Percentiles rank a stretch among this genome's conserved stretches.
These are phyloP conservation scores for Parelbella ahira DNA, from an alignment of 2,888 invertebrate species.

Conservation along the genomic window DNA sequence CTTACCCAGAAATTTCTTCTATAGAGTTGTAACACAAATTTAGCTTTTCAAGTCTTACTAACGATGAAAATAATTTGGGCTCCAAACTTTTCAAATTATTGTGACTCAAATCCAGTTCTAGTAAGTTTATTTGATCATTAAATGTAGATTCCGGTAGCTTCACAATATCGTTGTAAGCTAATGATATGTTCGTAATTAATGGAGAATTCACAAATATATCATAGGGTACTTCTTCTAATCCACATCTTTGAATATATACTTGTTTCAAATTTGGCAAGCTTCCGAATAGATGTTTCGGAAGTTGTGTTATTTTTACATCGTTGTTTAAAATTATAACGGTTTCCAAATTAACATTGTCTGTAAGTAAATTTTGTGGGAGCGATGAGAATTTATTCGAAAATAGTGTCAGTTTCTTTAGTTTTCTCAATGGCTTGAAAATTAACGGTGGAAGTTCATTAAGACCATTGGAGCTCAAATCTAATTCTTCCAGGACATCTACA, in stretches of 20 bases:
- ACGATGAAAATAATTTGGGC: constrained; percentile 78
- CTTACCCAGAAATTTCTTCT: constrained; percentile 79
- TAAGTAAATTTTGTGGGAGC: constrained; percentile 82
- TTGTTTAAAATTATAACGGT: constrained; percentile 80
- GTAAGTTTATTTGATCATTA: constrained; percentile 81
- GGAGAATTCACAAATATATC: constrained; percentile 82
- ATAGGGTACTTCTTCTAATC: constrained; percentile 79
- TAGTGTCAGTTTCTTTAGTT: constrained; percentile 83
- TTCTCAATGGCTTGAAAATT: constrained; percentile 81
- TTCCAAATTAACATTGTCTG: constrained; percentile 74
- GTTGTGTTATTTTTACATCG: constrained; percentile 75
- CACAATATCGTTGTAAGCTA: constrained; percentile 80
- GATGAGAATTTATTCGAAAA: constrained; percentile 83
- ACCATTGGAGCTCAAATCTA: constrained; percentile 85
- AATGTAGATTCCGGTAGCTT: constrained; percentile 82
- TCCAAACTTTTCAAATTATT: constrained; percentile 83
- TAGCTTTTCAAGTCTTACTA: constrained; percentile 79
- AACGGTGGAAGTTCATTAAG: constrained; percentile 81
- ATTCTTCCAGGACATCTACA: constrained; percentile 80
- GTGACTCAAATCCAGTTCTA: constrained; percentile 82
- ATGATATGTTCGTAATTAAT: constrained; percentile 79
- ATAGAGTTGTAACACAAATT: constrained; percentile 84
- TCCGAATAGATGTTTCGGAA: constrained; percentile 82
- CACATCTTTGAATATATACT: constrained; percentile 80
- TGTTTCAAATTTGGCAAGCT: constrained; percentile 78